Evolutionary conservation across 2,113 vertebrate species (phyloP).

Genomic region (Leiothrix lutea): DNA sequence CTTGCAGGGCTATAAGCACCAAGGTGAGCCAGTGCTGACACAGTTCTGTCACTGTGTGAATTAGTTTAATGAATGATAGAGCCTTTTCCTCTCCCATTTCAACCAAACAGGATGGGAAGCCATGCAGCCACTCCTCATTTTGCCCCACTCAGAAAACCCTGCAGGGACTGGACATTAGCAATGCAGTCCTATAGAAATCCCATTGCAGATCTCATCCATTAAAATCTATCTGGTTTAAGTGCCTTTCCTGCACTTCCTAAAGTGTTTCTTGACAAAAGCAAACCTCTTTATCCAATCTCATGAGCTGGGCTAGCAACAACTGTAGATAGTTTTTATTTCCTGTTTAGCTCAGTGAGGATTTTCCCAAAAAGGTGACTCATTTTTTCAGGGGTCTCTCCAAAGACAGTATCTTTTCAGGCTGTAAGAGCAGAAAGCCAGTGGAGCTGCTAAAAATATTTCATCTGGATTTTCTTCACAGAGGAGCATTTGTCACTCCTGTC

Average conservation of each 20-base stretch:
- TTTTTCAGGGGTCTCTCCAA: neutral
- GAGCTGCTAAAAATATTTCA: neutral
- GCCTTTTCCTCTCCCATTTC: neutral
- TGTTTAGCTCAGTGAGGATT: neutral
- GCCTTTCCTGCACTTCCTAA: neutral
- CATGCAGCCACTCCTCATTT: neutral
- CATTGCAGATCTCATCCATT: neutral
- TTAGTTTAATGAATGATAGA: neutral
- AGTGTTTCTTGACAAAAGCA: neutral
- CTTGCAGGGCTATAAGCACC: neutral
- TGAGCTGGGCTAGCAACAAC: neutral
- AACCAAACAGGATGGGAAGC: neutral
- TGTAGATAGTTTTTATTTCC: neutral
- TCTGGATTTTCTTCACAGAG: neutral
- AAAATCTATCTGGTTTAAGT: neutral
- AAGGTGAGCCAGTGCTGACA: neutral
- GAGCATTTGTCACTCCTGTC: neutral
- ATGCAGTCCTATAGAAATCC: neutral
- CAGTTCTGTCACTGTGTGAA: neutral
- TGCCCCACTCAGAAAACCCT: neutral
- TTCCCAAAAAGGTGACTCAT: neutral
- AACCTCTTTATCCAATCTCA: neutral
- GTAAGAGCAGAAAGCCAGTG: neutral
- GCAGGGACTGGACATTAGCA: neutral
- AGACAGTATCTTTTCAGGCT: neutral